These are phyloP conservation scores for Morone chrysops DNA, from an alignment of 2,113 vertebrate species.

Conservation along the genomic window DNA sequence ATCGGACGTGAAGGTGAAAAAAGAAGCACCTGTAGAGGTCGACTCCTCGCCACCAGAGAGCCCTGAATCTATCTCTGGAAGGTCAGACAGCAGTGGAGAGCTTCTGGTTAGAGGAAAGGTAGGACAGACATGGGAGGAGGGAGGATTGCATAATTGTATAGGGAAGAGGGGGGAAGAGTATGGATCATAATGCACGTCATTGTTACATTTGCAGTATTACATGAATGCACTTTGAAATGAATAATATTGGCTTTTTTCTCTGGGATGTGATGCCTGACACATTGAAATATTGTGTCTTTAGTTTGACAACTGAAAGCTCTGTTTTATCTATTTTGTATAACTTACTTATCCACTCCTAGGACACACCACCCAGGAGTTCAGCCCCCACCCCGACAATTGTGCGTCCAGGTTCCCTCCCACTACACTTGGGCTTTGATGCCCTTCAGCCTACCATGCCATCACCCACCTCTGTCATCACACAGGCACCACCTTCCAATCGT, in stretches of 20 bases:
- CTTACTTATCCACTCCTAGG: slow-evolving; percentile 65
- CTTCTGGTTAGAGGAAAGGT: slow-evolving; percentile 75
- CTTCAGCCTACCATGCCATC: slow-evolving; percentile 95
- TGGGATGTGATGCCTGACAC: background rate
- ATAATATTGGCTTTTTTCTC: background rate
- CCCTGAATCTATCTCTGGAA: slow-evolving; percentile 85
- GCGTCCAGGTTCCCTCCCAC: slow-evolving; percentile 93
- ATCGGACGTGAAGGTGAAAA: slow-evolving; percentile 92
- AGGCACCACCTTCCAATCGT: slow-evolving; percentile 94
- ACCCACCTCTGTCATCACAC: slow-evolving; percentile 97
- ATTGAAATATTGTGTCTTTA: background rate
- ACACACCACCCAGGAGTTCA: slow-evolving; percentile 87
- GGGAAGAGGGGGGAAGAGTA: background rate
- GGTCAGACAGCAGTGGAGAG: slow-evolving; percentile 76
- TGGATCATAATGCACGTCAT: background rate
- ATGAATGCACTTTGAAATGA: background rate
- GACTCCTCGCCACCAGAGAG: slow-evolving; percentile 92
- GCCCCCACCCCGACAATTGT: slow-evolving; percentile 95
- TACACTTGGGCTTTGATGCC: slow-evolving; percentile 92
- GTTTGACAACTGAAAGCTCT: background rate
- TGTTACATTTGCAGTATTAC: background rate
- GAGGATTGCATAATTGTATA: background rate
- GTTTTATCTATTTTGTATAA: background rate
- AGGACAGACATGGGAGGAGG: slow-evolving; percentile 10
- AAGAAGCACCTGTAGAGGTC: slow-evolving; percentile 92